Base-by-base conservation (phyloP, 2,113 vertebrate species). In the Cheirogaleus medius region DNA sequence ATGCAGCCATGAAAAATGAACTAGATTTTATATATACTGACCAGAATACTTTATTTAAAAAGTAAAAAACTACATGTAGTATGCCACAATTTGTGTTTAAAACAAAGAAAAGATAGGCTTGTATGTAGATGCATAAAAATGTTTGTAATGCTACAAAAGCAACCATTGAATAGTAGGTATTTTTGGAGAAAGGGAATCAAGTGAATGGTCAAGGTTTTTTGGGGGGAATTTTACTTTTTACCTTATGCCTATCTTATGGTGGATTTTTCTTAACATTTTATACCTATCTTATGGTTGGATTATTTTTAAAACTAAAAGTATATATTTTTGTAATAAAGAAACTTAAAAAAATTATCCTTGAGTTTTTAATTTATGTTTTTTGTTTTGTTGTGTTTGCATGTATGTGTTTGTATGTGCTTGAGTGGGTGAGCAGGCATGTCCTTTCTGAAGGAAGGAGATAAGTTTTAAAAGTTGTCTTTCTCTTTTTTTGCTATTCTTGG, bases 401-500 rank as follows among this genome's bases (percentile, higher is more conserved):
- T 84, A 17, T 78, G 42, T 87, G 64, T 63, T 0, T 47, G 13
- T 74, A 5, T 74, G 27, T 63, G 32, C 14, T 14, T n/a, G 39
- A 54, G 27, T 74, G n/a, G 52, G 42, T 60, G 60, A 18, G n/a
- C 13, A 17, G 44, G 14, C 2, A 1, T 88, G 20, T 76, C 20
- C 54, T 94, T 93, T 86, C 25, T 94, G 74, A 95, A 83, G 42
- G 89, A 92, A 96, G 73, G 42, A 91, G 66, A 81, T 88, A 66
- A 23, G 2, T 88, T 94, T 97, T 96, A 91, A 52, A 77, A 80
- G 7, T n/a, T 77, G 8, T 5, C 12, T 56, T 56, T 56, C 87
- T 83, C 37, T 82, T 49, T 76, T 60, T 54, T 71, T 44, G 25
- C 74, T 93, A 56, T 37, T 97, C 97, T 71, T 95, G 71, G 58